A percentile compares a stretch with the other conserved stretches of the same genome.
Evolutionary conservation across 2,888 invertebrate genomes (phyloP).

Genomic region (Brachypterus glaber): DNA sequence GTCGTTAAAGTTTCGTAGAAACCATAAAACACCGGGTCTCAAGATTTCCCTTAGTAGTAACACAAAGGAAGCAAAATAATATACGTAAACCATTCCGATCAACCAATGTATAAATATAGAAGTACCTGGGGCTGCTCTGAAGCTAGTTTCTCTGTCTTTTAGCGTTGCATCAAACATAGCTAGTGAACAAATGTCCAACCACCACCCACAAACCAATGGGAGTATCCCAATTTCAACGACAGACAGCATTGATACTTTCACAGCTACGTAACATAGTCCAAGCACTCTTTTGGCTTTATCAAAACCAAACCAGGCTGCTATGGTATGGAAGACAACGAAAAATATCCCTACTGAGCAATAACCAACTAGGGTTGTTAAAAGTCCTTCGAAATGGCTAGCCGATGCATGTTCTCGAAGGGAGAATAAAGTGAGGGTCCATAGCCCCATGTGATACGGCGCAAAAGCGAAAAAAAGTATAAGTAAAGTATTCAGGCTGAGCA

Average conservation of each 20-base stretch:
- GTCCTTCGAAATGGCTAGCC: slow-evolving; percentile 83
- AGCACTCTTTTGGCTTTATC: slow-evolving; percentile 73
- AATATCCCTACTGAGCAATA: slow-evolving; percentile 82
- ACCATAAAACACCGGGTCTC: slow-evolving; percentile 96
- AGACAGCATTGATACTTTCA: slow-evolving; percentile 85
- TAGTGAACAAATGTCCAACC: slow-evolving; percentile 96
- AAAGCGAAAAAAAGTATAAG: slow-evolving; percentile 97
- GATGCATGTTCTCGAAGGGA: slow-evolving; percentile 57
- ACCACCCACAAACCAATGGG: slow-evolving; percentile 96
- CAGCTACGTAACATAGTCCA: slow-evolving; percentile 86
- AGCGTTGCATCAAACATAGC: slow-evolving; percentile 84
- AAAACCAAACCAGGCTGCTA: slow-evolving; percentile 72
- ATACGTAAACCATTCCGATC: slow-evolving; percentile 97
- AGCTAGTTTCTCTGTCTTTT: slow-evolving; percentile 78
- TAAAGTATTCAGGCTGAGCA: slow-evolving; percentile 90
- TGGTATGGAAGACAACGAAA: slow-evolving; percentile 73
- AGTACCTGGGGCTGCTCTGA: slow-evolving; percentile 87
- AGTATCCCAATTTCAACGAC: slow-evolving; percentile 96
- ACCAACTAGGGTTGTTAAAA: slow-evolving; percentile 85
- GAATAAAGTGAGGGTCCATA: slow-evolving; percentile 65
- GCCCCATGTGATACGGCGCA: slow-evolving; percentile 92
- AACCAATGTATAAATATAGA: slow-evolving; percentile 99
- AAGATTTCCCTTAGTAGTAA: slow-evolving; percentile 85
- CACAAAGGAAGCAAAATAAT: slow-evolving; percentile 97
- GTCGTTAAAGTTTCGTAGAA: slow-evolving; percentile 94